Percentiles rank a stretch among this genome's conserved stretches.
Evolutionary conservation across 2,888 invertebrate species (phyloP).

Genomic region (Nymphalis urticae): DNA sequence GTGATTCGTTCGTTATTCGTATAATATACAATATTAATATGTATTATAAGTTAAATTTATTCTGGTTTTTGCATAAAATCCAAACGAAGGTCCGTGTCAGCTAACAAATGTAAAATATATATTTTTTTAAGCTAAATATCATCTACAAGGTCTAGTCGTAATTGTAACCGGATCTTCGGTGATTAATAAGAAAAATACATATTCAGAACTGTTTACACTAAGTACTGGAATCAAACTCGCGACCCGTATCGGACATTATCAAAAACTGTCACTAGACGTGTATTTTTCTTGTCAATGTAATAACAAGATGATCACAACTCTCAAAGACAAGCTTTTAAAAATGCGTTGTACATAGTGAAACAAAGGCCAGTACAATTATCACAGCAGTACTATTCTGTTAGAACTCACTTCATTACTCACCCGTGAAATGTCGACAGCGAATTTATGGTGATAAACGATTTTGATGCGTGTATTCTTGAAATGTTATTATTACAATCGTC

Average conservation of each 20-base stretch:
- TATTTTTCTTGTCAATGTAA: neutral
- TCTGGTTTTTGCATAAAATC: neutral
- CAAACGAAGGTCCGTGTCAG: neutral
- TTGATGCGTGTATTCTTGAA: too few relatives aligned
- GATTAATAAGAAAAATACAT: slow-evolving; percentile 1
- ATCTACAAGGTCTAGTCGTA: neutral
- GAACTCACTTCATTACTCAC: too few relatives aligned
- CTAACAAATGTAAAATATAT: neutral
- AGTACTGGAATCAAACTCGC: slow-evolving; percentile 7
- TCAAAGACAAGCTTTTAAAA: neutral
- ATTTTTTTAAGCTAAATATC: neutral
- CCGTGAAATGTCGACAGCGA: too few relatives aligned
- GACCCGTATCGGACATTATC: slow-evolving; percentile 6
- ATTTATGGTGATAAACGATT: too few relatives aligned
- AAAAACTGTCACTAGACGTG: neutral
- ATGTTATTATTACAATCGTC: too few relatives aligned
- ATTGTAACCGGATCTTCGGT: slow-evolving; percentile 13
- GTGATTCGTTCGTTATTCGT: too few relatives aligned
- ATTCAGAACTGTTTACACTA: neutral
- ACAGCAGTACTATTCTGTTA: too few relatives aligned
- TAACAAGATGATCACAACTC: neutral
- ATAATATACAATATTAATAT: too few relatives aligned
- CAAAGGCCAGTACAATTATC: too few relatives aligned
- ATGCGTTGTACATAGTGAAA: neutral
- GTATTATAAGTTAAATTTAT: neutral